Conservation (phyloP, 2,797 vertebrate genomes). For the Sebastes hubbsi region DNA sequence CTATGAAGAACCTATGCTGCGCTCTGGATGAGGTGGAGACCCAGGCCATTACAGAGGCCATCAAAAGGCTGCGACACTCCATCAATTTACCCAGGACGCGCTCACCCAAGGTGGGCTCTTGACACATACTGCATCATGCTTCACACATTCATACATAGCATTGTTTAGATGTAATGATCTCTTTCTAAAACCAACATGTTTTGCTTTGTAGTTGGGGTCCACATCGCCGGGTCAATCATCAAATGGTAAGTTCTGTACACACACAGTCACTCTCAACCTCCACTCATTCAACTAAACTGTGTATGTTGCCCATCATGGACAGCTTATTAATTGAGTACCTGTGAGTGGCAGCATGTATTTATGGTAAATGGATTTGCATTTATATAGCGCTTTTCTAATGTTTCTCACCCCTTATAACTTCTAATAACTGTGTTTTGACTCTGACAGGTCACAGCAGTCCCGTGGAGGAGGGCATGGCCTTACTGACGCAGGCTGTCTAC, state of each 20-base stretch:
- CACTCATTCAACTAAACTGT: neutral
- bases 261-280: neutral
- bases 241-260: conserved; percentile 75
- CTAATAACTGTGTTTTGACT: neutral
- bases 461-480: conserved; percentile 85
- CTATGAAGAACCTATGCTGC: conserved; percentile 92
- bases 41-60: conserved; percentile 85
- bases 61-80: conserved; percentile 90
- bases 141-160: neutral
- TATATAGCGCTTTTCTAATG: too few species aligned
- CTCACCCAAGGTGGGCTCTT: conserved; percentile 85
- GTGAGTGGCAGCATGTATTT: neutral
- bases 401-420: neutral
- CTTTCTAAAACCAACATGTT: conserved; percentile 4
- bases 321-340: neutral
- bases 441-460: conserved; percentile 81
- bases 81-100: conserved; percentile 89
- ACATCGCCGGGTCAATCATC: conserved; percentile 74
- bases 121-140: neutral
- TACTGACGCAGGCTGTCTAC: conserved; percentile 89
- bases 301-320: neutral
- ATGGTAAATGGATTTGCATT: too few species aligned
- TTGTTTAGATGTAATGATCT: neutral
- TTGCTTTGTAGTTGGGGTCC: conserved; percentile 79
- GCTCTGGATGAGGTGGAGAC: conserved; percentile 94